Base-by-base conservation (phyloP, 2,113 vertebrate species). In the Bucco capensis region DNA sequence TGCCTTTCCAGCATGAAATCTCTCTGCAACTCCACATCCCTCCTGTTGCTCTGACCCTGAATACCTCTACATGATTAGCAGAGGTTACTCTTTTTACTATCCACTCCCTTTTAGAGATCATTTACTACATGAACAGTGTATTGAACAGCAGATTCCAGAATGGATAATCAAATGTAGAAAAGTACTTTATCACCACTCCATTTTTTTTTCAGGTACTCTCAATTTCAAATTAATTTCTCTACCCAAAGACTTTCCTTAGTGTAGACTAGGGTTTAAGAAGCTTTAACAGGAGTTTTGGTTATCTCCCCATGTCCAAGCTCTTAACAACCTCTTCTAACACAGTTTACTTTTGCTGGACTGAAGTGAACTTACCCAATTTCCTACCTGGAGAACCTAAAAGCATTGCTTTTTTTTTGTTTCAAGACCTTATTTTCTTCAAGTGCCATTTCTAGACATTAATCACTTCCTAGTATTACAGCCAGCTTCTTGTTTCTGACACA, bases 391-490 rank as follows among this genome's bases (percentile, higher is more conserved):
- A 69, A 61, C 22, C 30, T 30, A 56, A 75, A 91, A 51, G 18
- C 38, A 72, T 12, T 0, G 0, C 2, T 17, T 53, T 15, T 78
- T 17, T 53, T 15, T 78, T 42, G 11, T 64, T 78, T 25, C 2
- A 0, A 12, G 35, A 64, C 23, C 38, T 88, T 67, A 54, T 37
- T 82, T 94, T 82, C 61, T 87, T 79, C 31, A 82, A 71, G 35
- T 42, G 44, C 22, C 35, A 57, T 51, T 91, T 78, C 28, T 28
- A 50, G 28, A 50, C 33, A 75, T 89, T 82, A 66, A 91, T 71
- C 82, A 50, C 24, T 57, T 93, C 66, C 82, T 42, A 75, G 35
- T 31, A 46, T 42, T 94, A 91, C 53, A 91, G 79, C 53, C 85
- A 87, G 18, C 8, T 87, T 28, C 53, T 82, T 54, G 33, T 66